A percentile compares a stretch with the other conserved stretches of the same genome.
These are phyloP conservation scores for Sinocyclocheilus rhinocerous DNA, from an alignment of 2,113 vertebrate genomes.

Conservation along the genomic window DNA sequence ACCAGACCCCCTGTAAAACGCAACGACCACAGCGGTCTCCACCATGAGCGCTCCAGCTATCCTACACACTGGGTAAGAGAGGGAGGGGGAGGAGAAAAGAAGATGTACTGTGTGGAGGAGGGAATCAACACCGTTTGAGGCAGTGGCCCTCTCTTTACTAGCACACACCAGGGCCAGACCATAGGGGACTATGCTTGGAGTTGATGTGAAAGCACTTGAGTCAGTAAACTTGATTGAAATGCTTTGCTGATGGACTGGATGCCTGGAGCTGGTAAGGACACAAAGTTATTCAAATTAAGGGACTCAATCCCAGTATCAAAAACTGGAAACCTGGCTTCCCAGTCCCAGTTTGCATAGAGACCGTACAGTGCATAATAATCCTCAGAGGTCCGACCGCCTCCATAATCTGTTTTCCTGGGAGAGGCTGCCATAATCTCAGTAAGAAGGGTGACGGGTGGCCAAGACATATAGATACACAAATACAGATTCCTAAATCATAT, in stretches of 20 bases:
- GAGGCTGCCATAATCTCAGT: slow-evolving; percentile 55
- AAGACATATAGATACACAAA: neutral
- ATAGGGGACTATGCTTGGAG: neutral
- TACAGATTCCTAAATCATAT: neutral
- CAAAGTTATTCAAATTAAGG: neutral
- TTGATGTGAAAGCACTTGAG: neutral
- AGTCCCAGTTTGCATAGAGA: slow-evolving; percentile 63
- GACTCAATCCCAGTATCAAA: neutral
- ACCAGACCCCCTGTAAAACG: slow-evolving; percentile 57
- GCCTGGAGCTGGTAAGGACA: neutral
- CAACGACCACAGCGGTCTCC: slow-evolving; percentile 60
- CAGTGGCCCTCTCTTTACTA: slow-evolving; percentile 36
- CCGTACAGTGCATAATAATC: slow-evolving; percentile 64
- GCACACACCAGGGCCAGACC: slow-evolving; percentile 17
- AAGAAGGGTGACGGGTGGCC: slow-evolving; percentile 18
- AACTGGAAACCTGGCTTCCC: neutral
- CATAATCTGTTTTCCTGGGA: slow-evolving; percentile 71
- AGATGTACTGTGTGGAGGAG: slow-evolving; percentile 44
- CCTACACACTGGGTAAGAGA: slow-evolving; percentile 28
- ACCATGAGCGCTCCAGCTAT: slow-evolving; percentile 66
- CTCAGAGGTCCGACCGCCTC: slow-evolving; percentile 51
- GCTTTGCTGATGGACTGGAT: neutral
- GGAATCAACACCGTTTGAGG: slow-evolving; percentile 18
- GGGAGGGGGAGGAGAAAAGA: slow-evolving; percentile 26
- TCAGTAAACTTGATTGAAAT: neutral